Conservation (phyloP, 1,140 invertebrate species). For the Metopolophium dirhodum region DNA sequence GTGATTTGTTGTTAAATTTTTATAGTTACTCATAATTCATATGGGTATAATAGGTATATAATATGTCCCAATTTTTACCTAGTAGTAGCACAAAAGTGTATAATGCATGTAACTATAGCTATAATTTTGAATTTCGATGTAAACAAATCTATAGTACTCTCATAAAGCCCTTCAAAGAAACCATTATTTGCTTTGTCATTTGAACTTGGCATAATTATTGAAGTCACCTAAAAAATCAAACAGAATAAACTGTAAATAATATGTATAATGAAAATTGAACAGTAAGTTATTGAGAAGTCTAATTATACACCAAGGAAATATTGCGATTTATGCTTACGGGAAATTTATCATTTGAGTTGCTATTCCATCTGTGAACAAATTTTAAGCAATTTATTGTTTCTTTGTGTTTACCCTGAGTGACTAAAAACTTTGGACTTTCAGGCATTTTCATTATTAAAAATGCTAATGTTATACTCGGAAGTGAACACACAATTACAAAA, state of each 20-base stretch:
- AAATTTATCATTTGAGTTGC: conserved; percentile 76
- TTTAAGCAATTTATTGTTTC: conserved; percentile 81
- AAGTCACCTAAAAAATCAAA: background rate
- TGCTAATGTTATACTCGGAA: conserved; percentile 85
- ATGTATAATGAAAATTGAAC: background rate
- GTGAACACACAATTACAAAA: conserved; percentile 83
- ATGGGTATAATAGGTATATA: no score
- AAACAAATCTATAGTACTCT: background rate
- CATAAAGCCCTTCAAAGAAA: background rate
- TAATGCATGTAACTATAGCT: conserved; percentile 26
- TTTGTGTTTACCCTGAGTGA: conserved; percentile 77
- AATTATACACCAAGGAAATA: background rate
- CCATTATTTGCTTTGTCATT: background rate
- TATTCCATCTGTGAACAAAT: conserved; percentile 81
- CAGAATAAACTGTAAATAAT: background rate
- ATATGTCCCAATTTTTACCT: background rate
- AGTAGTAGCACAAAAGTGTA: conserved; percentile 52
- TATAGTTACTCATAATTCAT: background rate
- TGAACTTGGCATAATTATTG: background rate
- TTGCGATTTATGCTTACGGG: conserved; percentile 62
- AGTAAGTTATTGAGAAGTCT: background rate
- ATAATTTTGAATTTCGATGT: conserved; percentile 32
- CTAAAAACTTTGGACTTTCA: conserved; percentile 89
- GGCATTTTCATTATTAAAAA: conserved; percentile 82
- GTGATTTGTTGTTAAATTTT: background rate